phyloP scores from a whole-genome alignment of 2,888 invertebrate genomes.

The Diplolepis rosae region DNA sequence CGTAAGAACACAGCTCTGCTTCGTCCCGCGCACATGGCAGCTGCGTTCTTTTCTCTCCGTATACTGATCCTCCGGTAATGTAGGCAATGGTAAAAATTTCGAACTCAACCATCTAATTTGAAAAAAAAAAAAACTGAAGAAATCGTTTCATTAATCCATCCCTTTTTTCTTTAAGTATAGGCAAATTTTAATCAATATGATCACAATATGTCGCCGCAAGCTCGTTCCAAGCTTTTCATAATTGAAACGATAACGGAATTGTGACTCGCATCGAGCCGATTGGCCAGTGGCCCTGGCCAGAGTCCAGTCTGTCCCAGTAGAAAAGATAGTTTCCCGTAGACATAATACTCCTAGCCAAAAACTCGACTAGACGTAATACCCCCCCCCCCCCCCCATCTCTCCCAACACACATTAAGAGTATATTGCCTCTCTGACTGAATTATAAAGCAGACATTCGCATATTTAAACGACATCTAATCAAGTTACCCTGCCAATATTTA shows the following conservation, averaged over 20 bases:
- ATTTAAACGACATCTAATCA: background rate
- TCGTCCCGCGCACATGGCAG: too few relatives aligned
- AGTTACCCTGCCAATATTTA: background rate
- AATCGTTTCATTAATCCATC: constrained; percentile 1
- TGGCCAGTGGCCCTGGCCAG: constrained; percentile 61
- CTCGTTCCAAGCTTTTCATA: constrained; percentile 24
- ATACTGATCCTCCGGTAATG: too few relatives aligned
- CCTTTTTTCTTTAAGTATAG: background rate
- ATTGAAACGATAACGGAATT: constrained; percentile 58
- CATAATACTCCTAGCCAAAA: constrained; percentile 55
- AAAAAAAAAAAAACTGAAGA: background rate
- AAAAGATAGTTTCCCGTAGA: constrained; percentile 36
- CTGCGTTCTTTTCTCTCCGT: too few relatives aligned
- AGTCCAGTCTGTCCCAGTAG: constrained; percentile 55
- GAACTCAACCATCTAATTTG: too few relatives aligned
- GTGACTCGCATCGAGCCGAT: constrained; percentile 52
- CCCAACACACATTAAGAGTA: background rate
- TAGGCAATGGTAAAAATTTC: too few relatives aligned
- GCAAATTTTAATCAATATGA: background rate
- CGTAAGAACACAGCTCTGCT: too few relatives aligned
- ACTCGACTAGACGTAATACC: constrained; percentile 58
- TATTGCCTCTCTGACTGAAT: constrained; percentile 42
- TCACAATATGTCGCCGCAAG: background rate
- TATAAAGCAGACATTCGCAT: constrained; percentile 13
- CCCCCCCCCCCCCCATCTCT: constrained; percentile 39